Conservation (phyloP, 2,797 vertebrate genomes). For the Cyclura pinguis region DNA sequence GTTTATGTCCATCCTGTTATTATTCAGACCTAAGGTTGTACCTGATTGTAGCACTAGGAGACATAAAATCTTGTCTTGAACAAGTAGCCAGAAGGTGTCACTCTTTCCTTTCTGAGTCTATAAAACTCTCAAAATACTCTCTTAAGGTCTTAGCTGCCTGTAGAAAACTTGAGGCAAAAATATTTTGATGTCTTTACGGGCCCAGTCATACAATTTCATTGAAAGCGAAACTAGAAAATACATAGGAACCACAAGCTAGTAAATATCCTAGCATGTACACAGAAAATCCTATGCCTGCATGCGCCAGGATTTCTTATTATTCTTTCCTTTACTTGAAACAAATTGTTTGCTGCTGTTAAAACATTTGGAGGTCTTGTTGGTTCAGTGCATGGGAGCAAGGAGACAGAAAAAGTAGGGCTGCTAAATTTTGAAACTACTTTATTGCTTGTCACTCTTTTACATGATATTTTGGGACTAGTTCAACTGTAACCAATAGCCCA, state of each 20-base stretch:
- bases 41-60: background rate
- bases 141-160: background rate
- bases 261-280: background rate
- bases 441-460: background rate
- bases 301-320: background rate
- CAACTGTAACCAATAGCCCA: background rate
- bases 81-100: conserved; percentile 69
- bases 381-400: background rate
- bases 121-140: background rate
- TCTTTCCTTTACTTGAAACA: background rate
- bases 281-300: background rate
- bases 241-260: background rate
- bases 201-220: background rate
- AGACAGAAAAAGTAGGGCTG: background rate
- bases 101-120: conserved; percentile 61
- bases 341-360: background rate
- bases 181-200: background rate
- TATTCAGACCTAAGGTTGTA: background rate
- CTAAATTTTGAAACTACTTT: background rate
- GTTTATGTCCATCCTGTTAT: background rate
- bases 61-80: background rate
- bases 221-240: background rate
- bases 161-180: background rate
- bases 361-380: background rate
- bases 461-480: background rate